Evolutionary conservation across 2,113 vertebrate genomes (phyloP).

Genomic region (Cariama cristata): DNA sequence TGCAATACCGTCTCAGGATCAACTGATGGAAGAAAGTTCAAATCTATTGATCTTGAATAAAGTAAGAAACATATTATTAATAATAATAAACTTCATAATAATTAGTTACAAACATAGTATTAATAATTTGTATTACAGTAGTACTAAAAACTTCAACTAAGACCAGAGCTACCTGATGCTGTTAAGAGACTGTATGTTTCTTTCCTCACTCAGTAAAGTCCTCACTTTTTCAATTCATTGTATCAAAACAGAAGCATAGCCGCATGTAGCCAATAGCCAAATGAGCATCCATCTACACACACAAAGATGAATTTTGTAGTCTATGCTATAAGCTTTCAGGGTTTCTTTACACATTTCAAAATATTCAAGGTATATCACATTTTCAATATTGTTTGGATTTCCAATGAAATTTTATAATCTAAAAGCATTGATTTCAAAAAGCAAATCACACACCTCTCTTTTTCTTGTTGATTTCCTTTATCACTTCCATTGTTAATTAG

Average conservation of each 20-base stretch:
- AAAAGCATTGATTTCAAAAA: background rate
- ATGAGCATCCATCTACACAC: background rate
- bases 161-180: background rate
- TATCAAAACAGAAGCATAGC: background rate
- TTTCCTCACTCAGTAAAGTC: background rate
- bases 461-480: constrained; percentile 88
- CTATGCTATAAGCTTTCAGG: background rate
- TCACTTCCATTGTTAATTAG: constrained; percentile 93
- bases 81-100: background rate
- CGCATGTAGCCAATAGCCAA: background rate
- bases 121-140: background rate
- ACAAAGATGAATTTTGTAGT: background rate
- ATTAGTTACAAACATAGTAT: background rate
- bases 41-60: constrained; percentile 85
- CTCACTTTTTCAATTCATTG: background rate
- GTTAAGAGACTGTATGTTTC: background rate
- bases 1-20: constrained; percentile 97
- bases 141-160: background rate
- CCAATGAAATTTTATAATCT: background rate
- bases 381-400: background rate
- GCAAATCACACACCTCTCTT: constrained; percentile 83
- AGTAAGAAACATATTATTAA: background rate
- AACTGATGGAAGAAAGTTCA: constrained; percentile 91
- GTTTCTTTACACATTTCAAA: background rate
- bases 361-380: background rate